These are phyloP conservation scores for Protobothrops mucrosquamatus DNA, from an alignment of 2,113 vertebrate species.

Conservation along the genomic window DNA sequence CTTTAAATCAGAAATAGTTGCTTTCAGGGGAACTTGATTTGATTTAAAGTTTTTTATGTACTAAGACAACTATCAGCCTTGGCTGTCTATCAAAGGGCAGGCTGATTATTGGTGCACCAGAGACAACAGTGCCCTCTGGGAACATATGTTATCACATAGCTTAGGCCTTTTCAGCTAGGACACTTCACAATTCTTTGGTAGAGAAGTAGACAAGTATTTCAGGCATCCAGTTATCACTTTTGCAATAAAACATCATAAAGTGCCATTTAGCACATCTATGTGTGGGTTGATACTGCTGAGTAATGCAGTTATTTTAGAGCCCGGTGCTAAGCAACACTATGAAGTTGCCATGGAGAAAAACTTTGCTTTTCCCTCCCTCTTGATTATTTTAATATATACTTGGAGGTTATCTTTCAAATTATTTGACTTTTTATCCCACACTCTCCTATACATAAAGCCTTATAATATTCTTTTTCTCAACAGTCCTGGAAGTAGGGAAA, in stretches of 20 bases:
- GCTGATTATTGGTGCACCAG: background rate
- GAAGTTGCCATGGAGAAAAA: slow-evolving; percentile 52
- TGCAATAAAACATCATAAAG: slow-evolving; percentile 56
- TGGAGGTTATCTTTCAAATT: background rate
- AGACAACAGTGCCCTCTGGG: background rate
- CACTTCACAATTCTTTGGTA: background rate
- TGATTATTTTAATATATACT: slow-evolving; percentile 19
- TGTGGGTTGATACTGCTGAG: slow-evolving; percentile 62
- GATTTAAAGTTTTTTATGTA: background rate
- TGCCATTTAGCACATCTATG: slow-evolving; percentile 65
- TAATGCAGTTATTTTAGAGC: slow-evolving; percentile 67
- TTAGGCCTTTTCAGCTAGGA: background rate
- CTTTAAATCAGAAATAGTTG: background rate
- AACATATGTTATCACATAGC: background rate
- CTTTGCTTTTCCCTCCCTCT: slow-evolving; percentile 55
- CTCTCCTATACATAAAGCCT: background rate
- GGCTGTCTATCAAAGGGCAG: fast-evolving
- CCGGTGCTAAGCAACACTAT: slow-evolving; percentile 69
- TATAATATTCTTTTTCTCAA: background rate
- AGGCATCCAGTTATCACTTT: slow-evolving; percentile 60
- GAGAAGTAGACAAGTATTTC: slow-evolving; percentile 40
- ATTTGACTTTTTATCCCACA: background rate
- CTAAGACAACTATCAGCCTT: background rate
- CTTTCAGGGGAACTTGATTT: background rate
- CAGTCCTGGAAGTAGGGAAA: background rate